These are phyloP conservation scores for Pachyuromys duprasi DNA, from an alignment of 2,797 vertebrate species.

Conservation along the genomic window DNA sequence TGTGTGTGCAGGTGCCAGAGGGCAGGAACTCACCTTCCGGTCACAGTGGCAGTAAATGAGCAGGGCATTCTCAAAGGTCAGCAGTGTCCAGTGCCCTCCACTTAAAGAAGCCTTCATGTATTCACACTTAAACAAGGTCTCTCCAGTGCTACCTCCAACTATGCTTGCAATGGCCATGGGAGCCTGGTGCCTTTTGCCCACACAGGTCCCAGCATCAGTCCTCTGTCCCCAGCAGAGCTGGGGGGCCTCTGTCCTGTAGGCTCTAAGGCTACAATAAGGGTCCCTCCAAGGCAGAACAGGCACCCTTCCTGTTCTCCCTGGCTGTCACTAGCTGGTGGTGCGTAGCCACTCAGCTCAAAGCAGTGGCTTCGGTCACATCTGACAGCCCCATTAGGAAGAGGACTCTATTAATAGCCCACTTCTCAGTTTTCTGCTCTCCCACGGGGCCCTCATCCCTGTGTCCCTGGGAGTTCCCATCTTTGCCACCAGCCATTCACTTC, in stretches of 20 bases:
- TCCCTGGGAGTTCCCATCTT: constrained; percentile 38
- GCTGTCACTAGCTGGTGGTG: background rate
- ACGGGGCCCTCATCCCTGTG: constrained; percentile 3
- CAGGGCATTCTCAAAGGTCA: background rate
- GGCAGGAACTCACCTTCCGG: background rate
- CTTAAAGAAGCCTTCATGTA: background rate
- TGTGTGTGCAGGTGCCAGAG: rapidly evolving
- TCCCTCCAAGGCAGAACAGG: background rate
- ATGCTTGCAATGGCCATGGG: background rate
- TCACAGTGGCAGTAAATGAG: rapidly evolving
- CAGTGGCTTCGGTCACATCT: constrained; percentile 29
- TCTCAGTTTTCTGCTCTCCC: constrained; percentile 58
- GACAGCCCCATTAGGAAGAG: constrained; percentile 34
- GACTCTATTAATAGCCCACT: constrained; percentile 72
- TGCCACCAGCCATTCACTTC: background rate
- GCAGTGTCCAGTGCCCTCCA: background rate
- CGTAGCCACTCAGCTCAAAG: background rate
- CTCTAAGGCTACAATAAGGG: background rate
- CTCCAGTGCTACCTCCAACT: background rate
- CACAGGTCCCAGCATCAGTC: background rate
- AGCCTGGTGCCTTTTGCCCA: background rate
- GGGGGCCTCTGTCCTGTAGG: too few relatives aligned
- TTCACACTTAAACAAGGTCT: background rate
- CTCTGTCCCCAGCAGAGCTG: background rate
- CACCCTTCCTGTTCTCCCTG: background rate